A percentile compares a stretch with the other conserved stretches of the same genome.
phyloP scores from a whole-genome alignment of 2,888 invertebrate genomes.

The Pemphredon lugubris region DNA sequence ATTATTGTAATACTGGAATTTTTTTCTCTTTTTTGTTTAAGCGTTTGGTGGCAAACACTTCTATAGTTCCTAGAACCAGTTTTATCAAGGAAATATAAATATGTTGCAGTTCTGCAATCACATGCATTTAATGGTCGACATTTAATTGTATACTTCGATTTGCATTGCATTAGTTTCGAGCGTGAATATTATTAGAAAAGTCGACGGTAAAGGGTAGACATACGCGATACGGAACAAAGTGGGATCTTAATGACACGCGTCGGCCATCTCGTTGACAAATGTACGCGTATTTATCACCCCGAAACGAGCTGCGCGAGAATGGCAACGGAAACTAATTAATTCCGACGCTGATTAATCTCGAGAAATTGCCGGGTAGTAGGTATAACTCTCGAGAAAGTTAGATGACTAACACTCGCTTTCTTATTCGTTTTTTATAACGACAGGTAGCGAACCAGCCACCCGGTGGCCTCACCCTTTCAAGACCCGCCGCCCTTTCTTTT shows the following conservation, averaged over 20 bases:
- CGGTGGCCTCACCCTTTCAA: conserved; percentile 47
- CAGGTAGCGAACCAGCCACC: no score
- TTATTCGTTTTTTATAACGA: conserved; percentile 34
- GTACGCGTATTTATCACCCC: conserved; percentile 61
- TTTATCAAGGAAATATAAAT: no score
- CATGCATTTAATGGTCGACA: no score
- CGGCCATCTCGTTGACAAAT: conserved; percentile 55
- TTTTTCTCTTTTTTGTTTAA: no score
- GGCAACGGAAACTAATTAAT: conserved; percentile 68
- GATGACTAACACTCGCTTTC: conserved; percentile 22
- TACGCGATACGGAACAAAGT: conserved; percentile 24
- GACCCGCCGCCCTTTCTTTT: conserved; percentile 26
- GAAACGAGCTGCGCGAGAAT: conserved; percentile 43
- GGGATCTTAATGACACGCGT: conserved; percentile 58
- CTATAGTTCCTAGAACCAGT: no score
- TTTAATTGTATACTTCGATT: no score
- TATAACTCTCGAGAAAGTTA: conserved; percentile 30
- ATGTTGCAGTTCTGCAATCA: no score
- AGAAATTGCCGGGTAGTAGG: conserved; percentile 66
- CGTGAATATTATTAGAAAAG: conserved; percentile 1
- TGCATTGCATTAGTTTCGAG: background rate
- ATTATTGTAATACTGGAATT: no score
- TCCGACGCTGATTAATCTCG: conserved; percentile 70
- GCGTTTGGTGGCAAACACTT: no score
- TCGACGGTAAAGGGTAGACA: conserved; percentile 23